Percentiles rank a stretch among this genome's conserved stretches.
Conservation (phyloP, 2,113 vertebrate genomes). For the Thinocorus orbignyianus region DNA sequence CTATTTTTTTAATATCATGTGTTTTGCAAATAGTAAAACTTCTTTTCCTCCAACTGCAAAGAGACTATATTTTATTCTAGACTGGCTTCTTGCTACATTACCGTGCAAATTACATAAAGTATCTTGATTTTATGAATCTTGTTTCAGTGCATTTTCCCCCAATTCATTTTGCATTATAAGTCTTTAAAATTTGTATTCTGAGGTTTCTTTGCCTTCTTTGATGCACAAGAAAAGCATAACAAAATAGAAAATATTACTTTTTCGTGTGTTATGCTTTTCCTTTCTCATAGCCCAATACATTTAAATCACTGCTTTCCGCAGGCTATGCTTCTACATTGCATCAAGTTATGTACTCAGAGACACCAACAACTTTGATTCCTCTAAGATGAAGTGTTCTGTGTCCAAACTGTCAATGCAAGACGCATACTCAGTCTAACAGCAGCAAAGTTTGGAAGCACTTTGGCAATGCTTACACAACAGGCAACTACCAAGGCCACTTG, state of each 20-base stretch:
- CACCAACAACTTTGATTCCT: not conserved
- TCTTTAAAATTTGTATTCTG: not conserved
- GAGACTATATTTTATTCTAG: not conserved
- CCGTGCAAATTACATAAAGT: accelerated
- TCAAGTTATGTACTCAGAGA: not conserved
- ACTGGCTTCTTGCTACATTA: not conserved
- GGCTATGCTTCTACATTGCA: not conserved
- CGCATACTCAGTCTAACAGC: not conserved
- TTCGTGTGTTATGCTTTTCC: not conserved
- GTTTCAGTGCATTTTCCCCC: not conserved
- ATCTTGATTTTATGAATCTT: not conserved
- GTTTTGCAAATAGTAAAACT: not conserved
- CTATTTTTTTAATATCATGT: not conserved
- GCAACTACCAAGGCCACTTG: not conserved
- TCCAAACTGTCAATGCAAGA: not conserved
- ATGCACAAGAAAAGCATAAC: not conserved
- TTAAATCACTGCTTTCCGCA: not conserved
- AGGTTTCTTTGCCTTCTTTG: not conserved
- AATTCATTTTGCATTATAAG: accelerated
- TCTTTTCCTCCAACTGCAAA: not conserved
- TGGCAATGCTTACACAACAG: not conserved
- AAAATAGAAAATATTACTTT: not conserved
- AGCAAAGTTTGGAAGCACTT: not conserved
- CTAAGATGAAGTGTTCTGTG: not conserved
- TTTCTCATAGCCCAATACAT: not conserved